These are phyloP conservation scores for Chaitophorus viminalis DNA, from an alignment of 2,888 invertebrate genomes.

Conservation along the genomic window DNA sequence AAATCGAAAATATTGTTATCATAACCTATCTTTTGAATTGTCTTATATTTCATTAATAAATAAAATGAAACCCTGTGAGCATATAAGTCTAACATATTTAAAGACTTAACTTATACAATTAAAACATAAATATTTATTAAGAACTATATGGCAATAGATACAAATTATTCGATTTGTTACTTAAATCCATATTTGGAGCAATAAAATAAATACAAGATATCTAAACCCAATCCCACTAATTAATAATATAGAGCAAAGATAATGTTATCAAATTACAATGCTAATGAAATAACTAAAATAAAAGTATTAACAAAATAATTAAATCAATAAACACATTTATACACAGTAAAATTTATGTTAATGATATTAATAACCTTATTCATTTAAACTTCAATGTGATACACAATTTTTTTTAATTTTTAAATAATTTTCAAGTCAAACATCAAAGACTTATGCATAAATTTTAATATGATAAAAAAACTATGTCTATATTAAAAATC, in stretches of 20 bases:
- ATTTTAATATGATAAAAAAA: not conserved
- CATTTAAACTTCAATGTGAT: not conserved
- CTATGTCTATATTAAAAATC: not conserved
- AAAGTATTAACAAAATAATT: conserved; percentile 53
- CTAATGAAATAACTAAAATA: conserved; percentile 17
- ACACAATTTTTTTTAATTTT: conserved; percentile 4
- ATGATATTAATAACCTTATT: conserved; percentile 22
- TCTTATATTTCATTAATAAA: conserved; percentile 9
- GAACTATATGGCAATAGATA: conserved; percentile 46
- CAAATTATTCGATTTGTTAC: conserved; percentile 27
- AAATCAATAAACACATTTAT: conserved; percentile 47
- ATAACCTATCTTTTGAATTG: conserved; percentile 30
- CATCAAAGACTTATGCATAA: conserved; percentile 13
- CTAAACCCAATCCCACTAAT: conserved; percentile 48
- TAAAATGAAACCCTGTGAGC: conserved; percentile 53
- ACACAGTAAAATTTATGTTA: conserved; percentile 17
- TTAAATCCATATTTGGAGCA: conserved; percentile 41
- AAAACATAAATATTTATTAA: conserved; percentile 5
- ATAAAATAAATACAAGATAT: conserved; percentile 53
- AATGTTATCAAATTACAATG: conserved; percentile 41
- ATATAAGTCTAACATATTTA: not conserved
- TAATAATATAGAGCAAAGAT: conserved; percentile 22
- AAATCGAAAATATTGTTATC: not conserved
- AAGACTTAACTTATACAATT: conserved; percentile 10
- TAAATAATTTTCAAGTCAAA: conserved; percentile 22